These are phyloP conservation scores for Chaetogeoica ovagalla DNA, from an alignment of 2,888 invertebrate species.

Conservation along the genomic window DNA sequence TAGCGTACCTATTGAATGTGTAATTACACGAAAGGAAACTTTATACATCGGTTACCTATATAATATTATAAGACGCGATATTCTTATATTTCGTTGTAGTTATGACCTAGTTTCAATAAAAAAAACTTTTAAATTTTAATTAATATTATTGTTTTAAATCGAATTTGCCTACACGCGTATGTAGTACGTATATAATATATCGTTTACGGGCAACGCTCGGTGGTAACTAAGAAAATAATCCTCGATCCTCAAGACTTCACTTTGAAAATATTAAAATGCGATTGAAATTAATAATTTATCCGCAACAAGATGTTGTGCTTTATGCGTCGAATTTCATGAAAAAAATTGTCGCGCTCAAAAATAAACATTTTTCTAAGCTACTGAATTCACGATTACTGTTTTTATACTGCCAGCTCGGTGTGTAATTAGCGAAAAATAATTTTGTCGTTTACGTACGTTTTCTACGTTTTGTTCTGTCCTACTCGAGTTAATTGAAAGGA, in stretches of 20 bases:
- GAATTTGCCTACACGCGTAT: neutral
- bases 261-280: neutral
- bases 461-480: neutral
- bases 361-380: slow-evolving; percentile 6
- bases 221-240: neutral
- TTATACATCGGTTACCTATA: neutral
- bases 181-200: neutral
- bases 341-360: neutral
- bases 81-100: neutral
- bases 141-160: slow-evolving; percentile 12
- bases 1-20: neutral
- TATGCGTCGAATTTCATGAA: neutral
- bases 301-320: neutral
- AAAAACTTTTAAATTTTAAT: neutral
- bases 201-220: neutral
- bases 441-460: neutral
- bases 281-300: slow-evolving; percentile 8
- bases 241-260: neutral
- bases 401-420: neutral
- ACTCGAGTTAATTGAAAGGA: neutral
- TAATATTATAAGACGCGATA: too few species aligned
- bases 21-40: neutral
- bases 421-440: slow-evolving; percentile 33
- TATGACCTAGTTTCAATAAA: neutral
- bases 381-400: slow-evolving; percentile 11